These are phyloP conservation scores for Microtus obscurus DNA, from an alignment of 2,797 vertebrate species.

Conservation along the genomic window DNA sequence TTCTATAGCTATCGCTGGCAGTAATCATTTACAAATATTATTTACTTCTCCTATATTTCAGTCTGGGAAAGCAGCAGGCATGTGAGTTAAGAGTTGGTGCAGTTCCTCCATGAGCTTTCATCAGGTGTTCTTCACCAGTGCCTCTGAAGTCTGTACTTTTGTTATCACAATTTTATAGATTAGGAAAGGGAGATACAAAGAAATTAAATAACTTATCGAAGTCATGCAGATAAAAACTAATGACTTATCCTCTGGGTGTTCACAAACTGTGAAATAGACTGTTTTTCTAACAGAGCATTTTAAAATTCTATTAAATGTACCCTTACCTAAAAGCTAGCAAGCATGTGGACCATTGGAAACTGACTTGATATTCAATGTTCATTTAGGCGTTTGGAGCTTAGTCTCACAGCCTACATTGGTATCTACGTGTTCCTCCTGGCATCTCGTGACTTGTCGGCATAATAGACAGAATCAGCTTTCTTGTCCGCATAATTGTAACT, in stretches of 20 bases:
- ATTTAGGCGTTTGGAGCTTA: constrained; percentile 37
- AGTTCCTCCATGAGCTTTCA: background rate
- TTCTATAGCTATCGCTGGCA: background rate
- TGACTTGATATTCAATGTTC: constrained; percentile 51
- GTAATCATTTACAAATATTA: background rate
- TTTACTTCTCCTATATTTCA: background rate
- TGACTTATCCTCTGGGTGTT: background rate
- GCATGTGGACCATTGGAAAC: constrained; percentile 46
- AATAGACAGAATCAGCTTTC: constrained; percentile 45
- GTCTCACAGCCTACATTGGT: background rate
- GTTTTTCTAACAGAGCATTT: background rate
- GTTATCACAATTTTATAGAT: background rate
- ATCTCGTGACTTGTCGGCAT: constrained; percentile 1
- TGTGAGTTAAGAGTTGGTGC: background rate
- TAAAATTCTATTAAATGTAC: constrained; percentile 43
- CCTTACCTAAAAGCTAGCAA: constrained; percentile 16
- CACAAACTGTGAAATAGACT: background rate
- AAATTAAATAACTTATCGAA: constrained; percentile 2
- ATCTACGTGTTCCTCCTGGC: background rate
- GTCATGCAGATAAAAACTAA: constrained; percentile 36
- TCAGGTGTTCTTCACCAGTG: background rate
- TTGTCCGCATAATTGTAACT: constrained; percentile 41
- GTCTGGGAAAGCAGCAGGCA: background rate
- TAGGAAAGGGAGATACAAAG: constrained; percentile 41
- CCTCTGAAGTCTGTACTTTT: background rate